These are phyloP conservation scores for rabbit (Oryctolagus cuniculus) DNA, from an alignment of 2,113 vertebrate species.

Conservation along the genomic window DNA sequence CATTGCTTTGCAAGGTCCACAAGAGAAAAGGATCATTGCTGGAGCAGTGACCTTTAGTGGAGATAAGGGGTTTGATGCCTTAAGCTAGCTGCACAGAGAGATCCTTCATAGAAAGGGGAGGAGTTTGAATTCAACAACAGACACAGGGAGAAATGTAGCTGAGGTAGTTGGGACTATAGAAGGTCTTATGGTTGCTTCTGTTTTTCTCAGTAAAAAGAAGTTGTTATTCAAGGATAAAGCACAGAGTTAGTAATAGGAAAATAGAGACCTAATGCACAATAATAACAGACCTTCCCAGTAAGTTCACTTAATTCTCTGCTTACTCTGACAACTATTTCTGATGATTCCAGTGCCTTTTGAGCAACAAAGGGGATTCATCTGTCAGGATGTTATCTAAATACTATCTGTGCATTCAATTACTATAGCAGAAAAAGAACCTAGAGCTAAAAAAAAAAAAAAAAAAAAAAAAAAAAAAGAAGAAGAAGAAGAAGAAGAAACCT, in stretches of 20 bases:
- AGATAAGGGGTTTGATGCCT: neutral
- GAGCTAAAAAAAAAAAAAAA: neutral
- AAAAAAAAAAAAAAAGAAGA: neutral
- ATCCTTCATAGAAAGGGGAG: neutral
- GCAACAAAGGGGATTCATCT: neutral
- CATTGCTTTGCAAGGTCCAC: no score
- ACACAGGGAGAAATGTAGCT: neutral
- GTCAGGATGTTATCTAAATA: conserved; percentile 1
- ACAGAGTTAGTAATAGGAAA: neutral
- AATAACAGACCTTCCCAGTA: neutral
- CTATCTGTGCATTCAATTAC: neutral
- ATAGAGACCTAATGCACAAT: neutral
- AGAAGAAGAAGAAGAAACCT: no score
- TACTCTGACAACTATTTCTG: neutral
- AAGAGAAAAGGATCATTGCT: neutral
- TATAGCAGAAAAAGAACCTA: neutral
- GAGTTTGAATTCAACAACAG: neutral
- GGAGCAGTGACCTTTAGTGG: neutral
- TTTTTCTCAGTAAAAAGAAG: neutral
- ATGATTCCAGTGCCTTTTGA: neutral
- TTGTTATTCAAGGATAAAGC: neutral
- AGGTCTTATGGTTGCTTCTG: neutral
- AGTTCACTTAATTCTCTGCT: neutral
- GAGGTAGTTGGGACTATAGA: neutral
- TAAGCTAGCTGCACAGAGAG: neutral